A percentile compares a stretch with the other conserved stretches of the same genome.
Evolutionary conservation across 2,888 invertebrate genomes (phyloP).

Genomic region (Emmelina monodactyla): DNA sequence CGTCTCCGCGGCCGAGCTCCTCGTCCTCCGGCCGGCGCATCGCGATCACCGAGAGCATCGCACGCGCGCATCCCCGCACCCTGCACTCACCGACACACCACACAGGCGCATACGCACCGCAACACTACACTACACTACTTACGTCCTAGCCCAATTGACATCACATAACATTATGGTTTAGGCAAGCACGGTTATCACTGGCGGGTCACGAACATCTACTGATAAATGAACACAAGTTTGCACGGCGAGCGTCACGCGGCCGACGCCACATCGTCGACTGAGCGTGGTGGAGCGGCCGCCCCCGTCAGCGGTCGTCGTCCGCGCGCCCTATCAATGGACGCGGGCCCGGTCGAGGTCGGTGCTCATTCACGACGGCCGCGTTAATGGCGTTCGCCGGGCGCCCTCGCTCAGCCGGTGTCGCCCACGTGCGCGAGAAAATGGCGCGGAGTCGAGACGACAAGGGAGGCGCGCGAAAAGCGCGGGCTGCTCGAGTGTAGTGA

Average conservation of each 20-base stretch:
- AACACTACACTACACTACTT: conserved; percentile 23
- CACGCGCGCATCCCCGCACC: conserved; percentile 59
- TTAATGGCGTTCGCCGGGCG: conserved; percentile 57
- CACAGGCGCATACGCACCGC: conserved; percentile 24
- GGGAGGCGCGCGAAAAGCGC: conserved; percentile 62
- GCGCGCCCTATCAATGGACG: conserved; percentile 58
- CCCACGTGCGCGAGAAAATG: conserved; percentile 65
- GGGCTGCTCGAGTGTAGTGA: conserved; percentile 52
- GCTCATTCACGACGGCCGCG: conserved; percentile 61
- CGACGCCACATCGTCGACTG: conserved; percentile 66
- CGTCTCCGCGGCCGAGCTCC: conserved; percentile 59
- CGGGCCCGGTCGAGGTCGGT: conserved; percentile 56
- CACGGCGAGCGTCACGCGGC: conserved; percentile 50
- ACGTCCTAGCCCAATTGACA: conserved; percentile 50
- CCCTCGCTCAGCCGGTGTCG: conserved; percentile 48
- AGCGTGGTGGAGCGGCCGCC: conserved; percentile 60
- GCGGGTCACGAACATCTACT: conserved; percentile 39
- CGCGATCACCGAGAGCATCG: conserved; percentile 71
- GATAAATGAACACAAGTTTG: conserved; percentile 62
- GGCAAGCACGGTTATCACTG: conserved; percentile 38
- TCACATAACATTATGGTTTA: conserved; percentile 52
- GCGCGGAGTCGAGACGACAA: conserved; percentile 59
- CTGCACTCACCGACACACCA: conserved; percentile 16
- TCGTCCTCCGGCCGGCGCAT: conserved; percentile 80
- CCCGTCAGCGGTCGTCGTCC: conserved; percentile 53